Evolutionary conservation across 2,888 invertebrate species (phyloP), one percentile per base, ranked within the genome.

Genomic region (Phania funesta): DNA sequence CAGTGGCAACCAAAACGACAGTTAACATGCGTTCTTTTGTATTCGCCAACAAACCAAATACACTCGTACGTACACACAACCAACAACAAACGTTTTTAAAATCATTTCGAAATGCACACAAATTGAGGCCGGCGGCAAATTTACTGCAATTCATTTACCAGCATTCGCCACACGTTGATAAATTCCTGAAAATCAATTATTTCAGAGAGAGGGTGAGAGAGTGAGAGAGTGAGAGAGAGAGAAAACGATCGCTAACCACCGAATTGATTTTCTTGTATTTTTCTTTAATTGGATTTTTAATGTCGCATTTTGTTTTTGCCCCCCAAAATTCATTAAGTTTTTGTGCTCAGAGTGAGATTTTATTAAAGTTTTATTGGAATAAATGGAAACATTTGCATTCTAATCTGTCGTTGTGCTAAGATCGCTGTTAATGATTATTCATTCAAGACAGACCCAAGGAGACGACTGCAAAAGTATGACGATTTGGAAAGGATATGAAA

Each of bases 1-100:
- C 89, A 84, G 89, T 89, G 89, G 89, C 89, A 89, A 81, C 86
- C 85, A 79, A 77, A 84, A 85, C 87, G 88, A 88, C 89, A 87
- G 89, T 86, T 78, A 88, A 88, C 88, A 89, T 85, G 86, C 84
- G 87, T 83, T 83, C 50, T 46, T 64, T 65, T 62, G 78, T 24
- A 29, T 41, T 68, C 54, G 7, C n/a, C 20, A 54, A 50, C 74
- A 70, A 54, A 80, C 32, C 32, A 56, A 60, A 58, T 46, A n/a
- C 20, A 29, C 6, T 5, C 13, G 16, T 18, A 8, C 29, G 0
- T 20, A 50, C 64, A 46, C 38, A 38, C 44, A 38, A 3, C 16
- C 46, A 62, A 58, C 20, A 18, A 20, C 18, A 3, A 48, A 18
- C 8, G 4, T 13, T 13, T 20, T 50, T 20, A 32, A 79, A 70